Evolutionary conservation across 2,888 invertebrate species (phyloP), one percentile per base, ranked within the genome.

Genomic region (Apoda limacodes): DNA sequence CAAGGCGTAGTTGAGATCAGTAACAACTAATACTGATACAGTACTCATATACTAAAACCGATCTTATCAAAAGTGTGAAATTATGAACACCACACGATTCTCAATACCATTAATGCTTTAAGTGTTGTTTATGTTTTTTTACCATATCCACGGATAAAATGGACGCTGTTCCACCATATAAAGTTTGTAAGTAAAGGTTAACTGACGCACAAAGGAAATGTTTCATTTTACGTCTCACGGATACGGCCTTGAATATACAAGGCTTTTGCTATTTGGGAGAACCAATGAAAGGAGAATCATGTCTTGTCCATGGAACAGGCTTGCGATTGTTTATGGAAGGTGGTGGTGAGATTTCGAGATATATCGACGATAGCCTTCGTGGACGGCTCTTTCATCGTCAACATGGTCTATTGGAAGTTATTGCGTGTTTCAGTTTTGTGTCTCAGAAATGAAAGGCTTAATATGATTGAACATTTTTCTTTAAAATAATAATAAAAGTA

Each of bases 141-240:
- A n/a, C n/a, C n/a, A n/a, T n/a, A n/a, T n/a, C n/a, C n/a, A n/a
- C n/a, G n/a, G n/a, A n/a, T n/a, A n/a, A n/a, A n/a, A n/a, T n/a
- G n/a, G n/a, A n/a, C n/a, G n/a, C n/a, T n/a, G n/a, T n/a, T n/a
- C n/a, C n/a, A n/a, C n/a, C n/a, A n/a, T n/a, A n/a, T n/a, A n/a
- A n/a, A n/a, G n/a, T n/a, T n/a, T n/a, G n/a, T n/a, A n/a, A n/a
- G n/a, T n/a, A n/a, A n/a, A n/a, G n/a, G n/a, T n/a, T n/a, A n/a
- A n/a, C n/a, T n/a, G 42, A 57, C 59, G 60, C 53, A 68, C 65
- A 64, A 63, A 65, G 60, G 60, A 59, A 63, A 69, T 71, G 66
- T 63, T 64, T 66, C 67, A 69, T 69, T 66, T 63, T 59, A 66
- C 40, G 60, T 57, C 62, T 65, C 67, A 62, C 39, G 35, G 35